These are phyloP conservation scores for Cheilosia vernalis DNA, from an alignment of 2,888 invertebrate genomes.

Conservation along the genomic window DNA sequence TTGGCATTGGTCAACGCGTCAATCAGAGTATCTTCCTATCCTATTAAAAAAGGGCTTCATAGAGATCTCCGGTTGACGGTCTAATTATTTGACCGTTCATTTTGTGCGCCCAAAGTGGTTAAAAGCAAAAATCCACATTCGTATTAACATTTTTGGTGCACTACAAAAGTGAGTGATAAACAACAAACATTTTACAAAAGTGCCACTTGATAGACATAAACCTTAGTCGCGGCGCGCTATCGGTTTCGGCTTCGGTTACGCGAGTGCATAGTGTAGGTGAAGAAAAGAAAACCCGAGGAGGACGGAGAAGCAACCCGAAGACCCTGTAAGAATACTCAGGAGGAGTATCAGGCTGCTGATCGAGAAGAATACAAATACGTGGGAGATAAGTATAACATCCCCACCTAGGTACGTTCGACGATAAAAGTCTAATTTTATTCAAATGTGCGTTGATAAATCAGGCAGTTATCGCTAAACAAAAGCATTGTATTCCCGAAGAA, in stretches of 20 bases:
- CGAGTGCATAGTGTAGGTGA: constrained; percentile 3
- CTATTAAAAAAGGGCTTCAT: too few species aligned
- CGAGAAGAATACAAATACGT: neutral
- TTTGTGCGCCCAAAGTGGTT: neutral
- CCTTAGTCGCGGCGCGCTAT: too few species aligned
- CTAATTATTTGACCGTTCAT: neutral
- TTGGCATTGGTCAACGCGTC: too few species aligned
- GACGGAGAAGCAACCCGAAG: too few species aligned
- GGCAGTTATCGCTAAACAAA: too few species aligned
- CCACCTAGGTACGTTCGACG: neutral
- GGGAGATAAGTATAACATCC: constrained; percentile 7
- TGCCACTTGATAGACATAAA: neutral
- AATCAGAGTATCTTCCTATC: too few species aligned
- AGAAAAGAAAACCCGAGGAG: too few species aligned
- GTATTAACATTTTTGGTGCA: neutral
- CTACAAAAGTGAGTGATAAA: neutral
- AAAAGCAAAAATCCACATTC: neutral
- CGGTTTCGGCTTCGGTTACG: neutral
- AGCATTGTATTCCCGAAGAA: neutral
- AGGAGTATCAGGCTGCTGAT: too few species aligned
- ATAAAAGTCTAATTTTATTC: neutral
- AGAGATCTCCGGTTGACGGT: too few species aligned
- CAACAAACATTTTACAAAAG: neutral
- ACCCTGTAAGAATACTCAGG: too few species aligned
- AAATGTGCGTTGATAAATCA: neutral